Conservation (phyloP, 2,797 vertebrate genomes). For the Muscicapa striata region DNA sequence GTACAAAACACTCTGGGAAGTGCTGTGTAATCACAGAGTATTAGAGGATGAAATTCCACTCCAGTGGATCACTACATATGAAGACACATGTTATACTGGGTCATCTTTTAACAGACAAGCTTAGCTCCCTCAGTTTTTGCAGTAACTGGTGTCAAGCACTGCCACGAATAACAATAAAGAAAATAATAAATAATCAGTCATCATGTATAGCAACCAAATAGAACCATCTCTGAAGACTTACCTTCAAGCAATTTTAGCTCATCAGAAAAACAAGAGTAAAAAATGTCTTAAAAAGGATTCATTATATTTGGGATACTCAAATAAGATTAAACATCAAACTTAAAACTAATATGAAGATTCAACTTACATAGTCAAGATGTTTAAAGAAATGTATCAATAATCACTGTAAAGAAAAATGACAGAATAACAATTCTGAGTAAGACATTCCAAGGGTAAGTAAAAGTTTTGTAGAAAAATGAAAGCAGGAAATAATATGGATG, state of each 20-base stretch:
- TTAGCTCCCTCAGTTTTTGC: neutral
- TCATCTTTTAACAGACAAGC: neutral
- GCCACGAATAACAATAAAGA: neutral
- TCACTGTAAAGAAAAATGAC: neutral
- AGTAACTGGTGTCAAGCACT: neutral
- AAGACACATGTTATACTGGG: neutral
- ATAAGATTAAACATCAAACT: neutral
- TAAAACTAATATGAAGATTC: neutral
- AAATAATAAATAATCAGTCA: neutral
- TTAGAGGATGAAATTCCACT: neutral
- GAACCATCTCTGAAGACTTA: neutral
- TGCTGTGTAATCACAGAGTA: neutral
- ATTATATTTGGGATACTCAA: neutral
- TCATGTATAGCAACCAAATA: neutral
- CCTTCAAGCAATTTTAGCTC: neutral
- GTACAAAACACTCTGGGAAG: neutral
- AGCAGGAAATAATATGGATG: neutral
- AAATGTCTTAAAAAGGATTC: neutral
- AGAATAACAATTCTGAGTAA: neutral
- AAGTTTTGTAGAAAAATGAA: neutral
- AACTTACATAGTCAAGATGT: neutral
- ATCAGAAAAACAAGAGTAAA: neutral
- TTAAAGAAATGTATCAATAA: neutral
- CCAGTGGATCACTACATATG: neutral
- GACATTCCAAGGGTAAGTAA: neutral